Conservation (phyloP, 2,797 vertebrate genomes). For the Thamnophis elegans region DNA sequence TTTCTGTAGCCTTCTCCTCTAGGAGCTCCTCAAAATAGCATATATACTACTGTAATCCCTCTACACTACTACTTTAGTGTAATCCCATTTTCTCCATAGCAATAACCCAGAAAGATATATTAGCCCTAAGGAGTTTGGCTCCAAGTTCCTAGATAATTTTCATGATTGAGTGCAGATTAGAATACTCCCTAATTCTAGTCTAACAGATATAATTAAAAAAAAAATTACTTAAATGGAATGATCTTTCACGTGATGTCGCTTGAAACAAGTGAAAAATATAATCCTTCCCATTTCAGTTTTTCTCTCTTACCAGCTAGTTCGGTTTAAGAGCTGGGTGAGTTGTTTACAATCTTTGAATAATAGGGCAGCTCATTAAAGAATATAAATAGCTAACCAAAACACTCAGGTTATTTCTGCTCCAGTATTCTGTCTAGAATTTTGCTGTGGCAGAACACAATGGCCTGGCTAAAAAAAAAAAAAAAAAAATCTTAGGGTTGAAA, state of each 20-base stretch:
- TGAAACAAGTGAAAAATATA: not conserved
- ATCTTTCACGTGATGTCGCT: not conserved
- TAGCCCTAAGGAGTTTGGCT: not conserved
- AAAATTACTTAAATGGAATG: not conserved
- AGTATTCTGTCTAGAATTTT: not conserved
- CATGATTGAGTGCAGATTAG: not conserved
- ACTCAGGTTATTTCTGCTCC: not conserved
- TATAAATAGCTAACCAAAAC: not conserved
- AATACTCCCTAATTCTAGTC: not conserved
- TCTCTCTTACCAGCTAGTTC: constrained; percentile 2
- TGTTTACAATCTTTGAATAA: not conserved
- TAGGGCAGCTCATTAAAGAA: not conserved
- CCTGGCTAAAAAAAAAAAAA: not conserved
- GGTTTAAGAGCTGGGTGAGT: not conserved
- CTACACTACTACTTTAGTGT: not conserved
- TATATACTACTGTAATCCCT: not conserved
- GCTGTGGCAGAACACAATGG: constrained; percentile 24
- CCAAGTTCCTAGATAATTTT: not conserved
- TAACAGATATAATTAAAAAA: not conserved
- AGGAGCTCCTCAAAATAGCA: not conserved
- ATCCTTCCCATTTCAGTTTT: not conserved
- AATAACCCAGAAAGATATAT: not conserved
- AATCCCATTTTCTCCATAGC: not conserved
- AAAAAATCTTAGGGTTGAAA: constrained; percentile 17
- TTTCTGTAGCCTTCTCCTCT: not conserved